Evolutionary conservation across 2,797 vertebrate genomes (phyloP).

Genomic region (Arremon brunneinucha): DNA sequence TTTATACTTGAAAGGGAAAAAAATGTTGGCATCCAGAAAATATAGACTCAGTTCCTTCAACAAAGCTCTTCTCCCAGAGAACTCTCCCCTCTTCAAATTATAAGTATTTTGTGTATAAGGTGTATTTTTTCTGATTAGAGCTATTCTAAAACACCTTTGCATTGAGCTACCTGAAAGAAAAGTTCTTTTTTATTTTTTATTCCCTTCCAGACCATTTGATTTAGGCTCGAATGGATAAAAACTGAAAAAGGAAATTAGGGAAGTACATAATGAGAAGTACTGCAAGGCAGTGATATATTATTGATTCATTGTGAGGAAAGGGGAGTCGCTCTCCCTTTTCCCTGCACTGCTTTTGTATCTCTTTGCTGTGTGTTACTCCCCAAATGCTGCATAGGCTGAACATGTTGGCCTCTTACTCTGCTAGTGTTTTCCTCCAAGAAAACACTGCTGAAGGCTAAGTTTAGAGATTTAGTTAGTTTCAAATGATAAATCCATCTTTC

Average conservation of each 20-base stretch:
- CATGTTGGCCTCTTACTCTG: not conserved
- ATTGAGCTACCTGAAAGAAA: not conserved
- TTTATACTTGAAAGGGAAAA: not conserved
- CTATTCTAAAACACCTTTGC: not conserved
- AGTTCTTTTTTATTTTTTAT: not conserved
- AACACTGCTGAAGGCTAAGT: not conserved
- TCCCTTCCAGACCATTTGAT: not conserved
- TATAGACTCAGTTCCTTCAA: not conserved
- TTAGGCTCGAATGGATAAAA: not conserved
- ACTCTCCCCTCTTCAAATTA: not conserved
- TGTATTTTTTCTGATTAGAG: not conserved
- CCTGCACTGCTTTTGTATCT: not conserved
- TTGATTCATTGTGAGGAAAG: not conserved
- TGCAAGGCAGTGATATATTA: not conserved
- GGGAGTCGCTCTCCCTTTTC: not conserved
- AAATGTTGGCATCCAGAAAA: not conserved
- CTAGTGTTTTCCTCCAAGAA: not conserved
- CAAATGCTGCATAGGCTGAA: not conserved
- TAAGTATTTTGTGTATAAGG: slow-evolving; percentile 38
- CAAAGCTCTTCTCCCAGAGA: not conserved
- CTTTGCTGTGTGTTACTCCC: not conserved
- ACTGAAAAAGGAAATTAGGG: not conserved
- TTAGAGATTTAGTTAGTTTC: not conserved
- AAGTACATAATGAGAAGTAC: not conserved
- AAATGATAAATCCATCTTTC: not conserved